These are phyloP conservation scores for Anolis sagrei DNA, from an alignment of 2,113 vertebrate species.

Conservation along the genomic window DNA sequence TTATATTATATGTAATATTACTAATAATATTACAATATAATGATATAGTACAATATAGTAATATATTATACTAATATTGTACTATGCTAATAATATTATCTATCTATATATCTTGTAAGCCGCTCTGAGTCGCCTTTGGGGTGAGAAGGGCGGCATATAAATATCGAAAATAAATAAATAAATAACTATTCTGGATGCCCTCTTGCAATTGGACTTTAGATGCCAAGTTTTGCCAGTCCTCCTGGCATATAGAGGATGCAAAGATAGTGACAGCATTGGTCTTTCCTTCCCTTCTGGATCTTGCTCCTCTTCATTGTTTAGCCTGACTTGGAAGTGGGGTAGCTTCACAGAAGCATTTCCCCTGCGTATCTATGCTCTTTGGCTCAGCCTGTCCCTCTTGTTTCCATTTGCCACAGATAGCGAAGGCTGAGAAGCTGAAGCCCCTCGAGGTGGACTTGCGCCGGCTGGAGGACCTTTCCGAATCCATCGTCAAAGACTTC, in stretches of 20 bases:
- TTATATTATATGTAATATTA: no score
- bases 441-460: slow-evolving; percentile 60
- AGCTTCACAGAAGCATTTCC: no score
- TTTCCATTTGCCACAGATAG: slow-evolving; percentile 33
- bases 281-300: neutral
- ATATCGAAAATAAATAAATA: no score
- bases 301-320: neutral
- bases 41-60: no score
- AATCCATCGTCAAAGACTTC: slow-evolving; percentile 65
- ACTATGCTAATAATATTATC: no score
- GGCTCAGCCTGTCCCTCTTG: neutral
- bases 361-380: neutral
- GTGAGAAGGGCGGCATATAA: no score
- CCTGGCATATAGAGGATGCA: neutral
- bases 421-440: slow-evolving; percentile 63
- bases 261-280: no score
- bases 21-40: no score
- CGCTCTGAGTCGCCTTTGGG: no score
- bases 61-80: no score
- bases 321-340: neutral
- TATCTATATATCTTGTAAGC: no score
- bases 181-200: neutral
- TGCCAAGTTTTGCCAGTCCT: neutral
- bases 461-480: slow-evolving; percentile 56
- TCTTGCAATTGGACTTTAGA: no score